These are phyloP conservation scores for Macrotus californicus DNA, from an alignment of 2,113 vertebrate species.

Conservation along the genomic window DNA sequence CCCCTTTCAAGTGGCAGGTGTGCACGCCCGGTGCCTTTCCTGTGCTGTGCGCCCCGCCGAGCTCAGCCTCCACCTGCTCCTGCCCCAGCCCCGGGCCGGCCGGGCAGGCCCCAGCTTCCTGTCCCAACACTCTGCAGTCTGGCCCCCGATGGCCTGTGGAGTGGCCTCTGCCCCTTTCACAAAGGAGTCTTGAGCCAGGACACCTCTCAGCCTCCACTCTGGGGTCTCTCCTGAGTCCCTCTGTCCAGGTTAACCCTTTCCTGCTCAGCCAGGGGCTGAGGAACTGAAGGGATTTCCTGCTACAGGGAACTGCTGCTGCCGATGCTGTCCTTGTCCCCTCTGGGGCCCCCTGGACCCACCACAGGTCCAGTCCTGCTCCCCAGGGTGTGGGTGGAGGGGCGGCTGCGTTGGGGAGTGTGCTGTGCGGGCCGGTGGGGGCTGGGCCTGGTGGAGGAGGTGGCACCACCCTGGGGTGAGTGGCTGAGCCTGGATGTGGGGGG, in stretches of 20 bases:
- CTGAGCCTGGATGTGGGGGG: neutral
- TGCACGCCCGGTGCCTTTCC: fast-evolving
- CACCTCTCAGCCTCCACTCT: neutral
- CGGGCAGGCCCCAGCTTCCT: neutral
- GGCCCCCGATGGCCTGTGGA: neutral
- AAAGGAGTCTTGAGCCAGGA: neutral
- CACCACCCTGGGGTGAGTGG: neutral
- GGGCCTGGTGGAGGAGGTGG: neutral
- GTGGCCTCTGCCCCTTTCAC: neutral
- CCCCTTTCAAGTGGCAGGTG: neutral
- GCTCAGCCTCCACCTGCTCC: neutral
- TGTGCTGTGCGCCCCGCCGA: neutral
- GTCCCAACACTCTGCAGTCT: neutral
- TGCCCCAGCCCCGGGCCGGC: too few species aligned
- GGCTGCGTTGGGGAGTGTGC: too few species aligned
- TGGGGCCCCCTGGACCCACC: neutral
- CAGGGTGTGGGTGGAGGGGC: too few species aligned
- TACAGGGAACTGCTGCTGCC: neutral
- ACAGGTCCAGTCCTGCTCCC: neutral
- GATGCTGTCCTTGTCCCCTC: neutral
- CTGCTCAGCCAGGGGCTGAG: neutral
- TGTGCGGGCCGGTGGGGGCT: fast-evolving
- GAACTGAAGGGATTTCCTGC: neutral
- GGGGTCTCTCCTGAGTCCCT: neutral
- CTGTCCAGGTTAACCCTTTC: neutral